Conservation (phyloP, 2,113 vertebrate species). For the Sclerurus mexicanus region DNA sequence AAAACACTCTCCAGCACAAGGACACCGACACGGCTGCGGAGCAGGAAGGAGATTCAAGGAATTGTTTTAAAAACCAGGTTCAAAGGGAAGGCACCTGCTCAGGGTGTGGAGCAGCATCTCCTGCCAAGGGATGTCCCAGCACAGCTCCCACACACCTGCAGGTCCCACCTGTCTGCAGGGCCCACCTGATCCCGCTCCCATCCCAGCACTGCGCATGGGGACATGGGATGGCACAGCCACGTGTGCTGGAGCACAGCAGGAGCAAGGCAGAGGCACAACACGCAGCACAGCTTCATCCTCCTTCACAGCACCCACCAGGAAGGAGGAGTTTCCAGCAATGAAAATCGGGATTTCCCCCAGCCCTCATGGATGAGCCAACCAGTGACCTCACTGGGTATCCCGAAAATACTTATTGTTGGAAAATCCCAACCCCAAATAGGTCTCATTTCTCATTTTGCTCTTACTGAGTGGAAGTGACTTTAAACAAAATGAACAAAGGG, state of each 20-base stretch:
- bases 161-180: background rate
- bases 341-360: background rate
- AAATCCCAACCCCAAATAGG: background rate
- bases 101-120: background rate
- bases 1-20: background rate
- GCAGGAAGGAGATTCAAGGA: background rate
- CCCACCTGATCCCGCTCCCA: background rate
- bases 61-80: background rate
- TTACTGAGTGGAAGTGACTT: background rate
- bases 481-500: background rate
- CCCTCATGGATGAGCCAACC: background rate
- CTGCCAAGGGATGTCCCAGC: background rate
- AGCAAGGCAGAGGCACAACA: background rate
- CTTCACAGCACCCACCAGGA: fast-evolving
- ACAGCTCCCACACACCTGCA: background rate
- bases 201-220: background rate
- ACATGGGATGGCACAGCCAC: fast-evolving
- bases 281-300: background rate
- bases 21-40: background rate
- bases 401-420: background rate
- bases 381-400: background rate
- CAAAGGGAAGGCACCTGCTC: conserved; percentile 4
- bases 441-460: background rate
- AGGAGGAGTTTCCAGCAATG: background rate
- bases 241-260: background rate